Conservation (phyloP, 2,113 vertebrate species). For the Chaetorhynchus papuensis region DNA sequence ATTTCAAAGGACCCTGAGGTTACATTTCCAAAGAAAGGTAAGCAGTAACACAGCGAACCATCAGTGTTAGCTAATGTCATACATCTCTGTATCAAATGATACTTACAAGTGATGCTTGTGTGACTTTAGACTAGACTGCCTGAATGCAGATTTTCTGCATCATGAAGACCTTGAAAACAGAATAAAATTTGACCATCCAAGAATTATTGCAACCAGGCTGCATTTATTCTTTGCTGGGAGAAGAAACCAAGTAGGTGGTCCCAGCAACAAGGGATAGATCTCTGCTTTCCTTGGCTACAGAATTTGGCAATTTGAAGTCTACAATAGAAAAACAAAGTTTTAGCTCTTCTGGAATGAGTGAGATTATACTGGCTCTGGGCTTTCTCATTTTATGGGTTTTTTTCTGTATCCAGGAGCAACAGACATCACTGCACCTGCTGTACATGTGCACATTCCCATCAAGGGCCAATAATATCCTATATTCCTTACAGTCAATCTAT, state of each 20-base stretch:
- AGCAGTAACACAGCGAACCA: background rate
- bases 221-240: background rate
- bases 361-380: slow-evolving; percentile 16
- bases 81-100: background rate
- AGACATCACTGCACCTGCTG: slow-evolving; percentile 8
- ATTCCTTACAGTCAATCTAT: background rate
- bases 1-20: background rate
- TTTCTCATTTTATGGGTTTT: background rate
- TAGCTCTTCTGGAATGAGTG: slow-evolving; percentile 15
- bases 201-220: background rate
- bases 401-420: slow-evolving; percentile 29
- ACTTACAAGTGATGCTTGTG: background rate
- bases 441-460: background rate
- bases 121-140: background rate
- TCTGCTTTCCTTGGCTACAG: slow-evolving; percentile 31
- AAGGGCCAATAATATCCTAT: background rate
- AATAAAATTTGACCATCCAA: background rate
- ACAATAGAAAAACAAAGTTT: slow-evolving; percentile 8
- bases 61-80: background rate
- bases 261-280: background rate
- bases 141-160: background rate
- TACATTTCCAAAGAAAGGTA: background rate
- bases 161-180: background rate
- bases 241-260: slow-evolving; percentile 13
- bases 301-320: background rate